Evolutionary conservation across 2,113 vertebrate genomes (phyloP).

Genomic region (Pseudopodoces humilis): DNA sequence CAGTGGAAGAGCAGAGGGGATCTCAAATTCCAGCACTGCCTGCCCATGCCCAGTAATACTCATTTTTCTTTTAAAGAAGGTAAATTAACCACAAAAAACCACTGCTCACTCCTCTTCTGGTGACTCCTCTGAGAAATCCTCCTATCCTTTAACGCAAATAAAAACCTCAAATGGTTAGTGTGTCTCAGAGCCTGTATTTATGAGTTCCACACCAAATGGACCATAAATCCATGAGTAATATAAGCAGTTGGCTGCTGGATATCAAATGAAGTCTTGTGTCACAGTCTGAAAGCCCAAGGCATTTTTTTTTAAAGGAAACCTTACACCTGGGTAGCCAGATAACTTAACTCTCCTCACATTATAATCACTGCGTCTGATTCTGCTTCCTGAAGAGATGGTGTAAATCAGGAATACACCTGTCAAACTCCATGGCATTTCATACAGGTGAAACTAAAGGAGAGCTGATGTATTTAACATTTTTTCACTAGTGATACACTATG

Average conservation of each 20-base stretch:
- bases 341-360: slow-evolving; percentile 9
- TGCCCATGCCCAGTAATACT: background rate
- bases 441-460: background rate
- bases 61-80: slow-evolving; percentile 1
- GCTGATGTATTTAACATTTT: background rate
- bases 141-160: slow-evolving; percentile 30
- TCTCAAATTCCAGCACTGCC: background rate
- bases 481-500: background rate
- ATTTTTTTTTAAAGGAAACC: slow-evolving; percentile 47
- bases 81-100: slow-evolving; percentile 1
- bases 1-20: background rate
- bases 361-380: background rate
- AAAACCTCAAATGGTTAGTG: background rate
- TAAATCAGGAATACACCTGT: slow-evolving; percentile 4
- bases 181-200: slow-evolving; percentile 48
- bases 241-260: slow-evolving; percentile 42
- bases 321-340: slow-evolving; percentile 29
- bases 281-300: slow-evolving; percentile 51
- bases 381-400: background rate
- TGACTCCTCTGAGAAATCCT: slow-evolving; percentile 46
- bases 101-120: background rate
- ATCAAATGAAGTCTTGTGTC: slow-evolving; percentile 49
- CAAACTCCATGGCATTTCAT: background rate
- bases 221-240: slow-evolving; percentile 53
- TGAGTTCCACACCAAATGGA: slow-evolving; percentile 52